These are phyloP conservation scores for Labia minor DNA, from an alignment of 2,888 invertebrate species.

Conservation along the genomic window DNA sequence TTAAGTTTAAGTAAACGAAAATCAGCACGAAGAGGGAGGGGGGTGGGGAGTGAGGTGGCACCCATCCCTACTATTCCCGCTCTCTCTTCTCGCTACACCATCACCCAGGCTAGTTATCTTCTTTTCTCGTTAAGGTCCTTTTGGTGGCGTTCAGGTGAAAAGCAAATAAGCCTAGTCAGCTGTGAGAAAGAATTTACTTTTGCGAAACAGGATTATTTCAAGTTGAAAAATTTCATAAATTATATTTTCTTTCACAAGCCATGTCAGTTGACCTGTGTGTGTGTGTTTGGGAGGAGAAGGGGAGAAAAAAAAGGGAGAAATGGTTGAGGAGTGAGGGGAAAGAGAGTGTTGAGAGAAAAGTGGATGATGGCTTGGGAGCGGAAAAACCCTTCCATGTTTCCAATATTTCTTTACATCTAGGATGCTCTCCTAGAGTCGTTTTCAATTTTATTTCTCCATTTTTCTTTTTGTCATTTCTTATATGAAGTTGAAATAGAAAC, in stretches of 20 bases:
- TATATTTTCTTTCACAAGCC: not conserved
- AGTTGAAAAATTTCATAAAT: slow-evolving; percentile 13
- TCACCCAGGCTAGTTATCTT: not conserved
- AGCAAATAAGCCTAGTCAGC: slow-evolving; percentile 13
- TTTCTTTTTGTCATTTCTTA: too few species aligned
- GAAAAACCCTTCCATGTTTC: too few species aligned
- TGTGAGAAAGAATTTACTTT: slow-evolving; percentile 6
- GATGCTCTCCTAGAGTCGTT: too few species aligned
- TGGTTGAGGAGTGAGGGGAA: not conserved
- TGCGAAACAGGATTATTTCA: slow-evolving; percentile 7
- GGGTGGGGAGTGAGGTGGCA: too few species aligned
- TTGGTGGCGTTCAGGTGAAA: not conserved
- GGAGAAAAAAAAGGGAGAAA: not conserved
- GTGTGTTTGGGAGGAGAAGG: not conserved
- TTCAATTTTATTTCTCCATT: too few species aligned
- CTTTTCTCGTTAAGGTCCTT: slow-evolving; percentile 2
- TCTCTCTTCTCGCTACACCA: too few species aligned
- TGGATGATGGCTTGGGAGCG: not conserved
- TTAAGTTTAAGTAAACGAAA: not conserved
- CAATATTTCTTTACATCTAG: too few species aligned
- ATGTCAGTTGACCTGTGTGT: not conserved
- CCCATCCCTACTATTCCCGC: too few species aligned
- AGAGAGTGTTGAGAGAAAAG: not conserved
- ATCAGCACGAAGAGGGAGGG: too few species aligned
- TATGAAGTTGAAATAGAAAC: too few species aligned